Base-by-base conservation (phyloP, 2,888 invertebrate genomes). In the Neria commutata region DNA sequence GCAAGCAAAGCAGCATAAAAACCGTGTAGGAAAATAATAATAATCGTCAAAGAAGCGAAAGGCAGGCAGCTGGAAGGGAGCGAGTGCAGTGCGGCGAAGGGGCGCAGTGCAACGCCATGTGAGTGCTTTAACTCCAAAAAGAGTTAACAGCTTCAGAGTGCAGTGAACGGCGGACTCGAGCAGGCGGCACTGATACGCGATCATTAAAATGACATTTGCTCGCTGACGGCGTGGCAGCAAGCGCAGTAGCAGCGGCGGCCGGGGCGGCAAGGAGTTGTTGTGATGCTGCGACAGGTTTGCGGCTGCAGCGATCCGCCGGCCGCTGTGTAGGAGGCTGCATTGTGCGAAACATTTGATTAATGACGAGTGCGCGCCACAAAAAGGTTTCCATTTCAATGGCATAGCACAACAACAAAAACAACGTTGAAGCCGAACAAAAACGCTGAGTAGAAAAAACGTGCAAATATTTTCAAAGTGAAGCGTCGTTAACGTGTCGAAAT, bases 151-250 rank as follows among this genome's bases (percentile, higher is more conserved):
- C 4, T n/a, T n/a, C n/a, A n/a, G 6, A 29, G 6, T 29, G 29
- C 29, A 29, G 6, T 11, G 29, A 5, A 29, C 29, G 11, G 29
- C 29, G 11, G 29, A 5, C 11, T 8, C 29, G 6, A 29, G 29
- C 29, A 29, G 29, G 11, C 5, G 29, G 6, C n/a, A n/a, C 4
- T 37, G 37, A 37, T 37, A 37, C n/a, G 37, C 37, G 37, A 48
- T 48, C 48, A 48, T 48, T 48, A 48, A 48, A 48, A 48, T 48
- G 48, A 48, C 48, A 48, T 48, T 48, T 48, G n/a, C n/a, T n/a
- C n/a, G n/a, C n/a, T n/a, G n/a, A n/a, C n/a, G n/a, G n/a, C n/a
- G n/a, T n/a, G 48, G 48, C 17, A 17, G 48, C 47, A 23, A 21
- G 14, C 23, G 23, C 47, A 23, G 23, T 14, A 11, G 5, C 37